Evolutionary conservation across 2,797 vertebrate genomes (phyloP), one percentile per base, ranked within the genome.

Genomic region (Acrossocheilus wenchowensis): DNA sequence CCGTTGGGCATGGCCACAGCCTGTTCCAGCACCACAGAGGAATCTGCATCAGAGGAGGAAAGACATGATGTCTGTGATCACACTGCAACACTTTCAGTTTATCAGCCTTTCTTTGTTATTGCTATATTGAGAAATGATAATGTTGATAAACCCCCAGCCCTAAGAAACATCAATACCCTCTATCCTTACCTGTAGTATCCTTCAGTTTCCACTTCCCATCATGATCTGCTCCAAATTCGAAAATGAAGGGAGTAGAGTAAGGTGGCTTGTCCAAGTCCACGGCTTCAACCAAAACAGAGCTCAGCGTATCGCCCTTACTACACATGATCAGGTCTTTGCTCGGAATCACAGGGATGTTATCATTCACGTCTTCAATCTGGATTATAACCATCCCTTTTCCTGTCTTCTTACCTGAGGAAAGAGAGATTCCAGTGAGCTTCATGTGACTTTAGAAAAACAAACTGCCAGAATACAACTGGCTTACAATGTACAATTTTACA

Each of bases 301-400:
- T 91, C 84, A 66, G 87, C 43, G 57, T 84, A 57, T 92, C 91
- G 0, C 87, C 64, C 39, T 66, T 83, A 82, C 91, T 94, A 87
- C 97, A 97, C 79, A 97, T 91, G 14, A 89, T 91, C 4, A 91
- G 86, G 0, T 94, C 84, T 0, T 17, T 87, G 0, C 30, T 54
- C 8, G n/a, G 0, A 23, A 97, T 88, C 2, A 85, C 48, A 0
- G 96, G 97, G 2, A 82, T 6, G 78, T 96, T 95, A 85, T 97
- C 97, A 82, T 97, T 96, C 9, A 92, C 87, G 84, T 96, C 95
- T 26, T 93, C 89, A 3, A 97, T 89, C 88, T 90, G 88, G 87
- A 97, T 91, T 7, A 96, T 83, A 30, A 97, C 86, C 3, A 93
- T 96, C 80, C 97, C 97, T 4, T 95, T 96, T 71, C 96, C 96